Evolutionary conservation across 2,797 vertebrate genomes (phyloP), one percentile per base, ranked within the genome.

Genomic region (Schizopygopsis malacanthus): DNA sequence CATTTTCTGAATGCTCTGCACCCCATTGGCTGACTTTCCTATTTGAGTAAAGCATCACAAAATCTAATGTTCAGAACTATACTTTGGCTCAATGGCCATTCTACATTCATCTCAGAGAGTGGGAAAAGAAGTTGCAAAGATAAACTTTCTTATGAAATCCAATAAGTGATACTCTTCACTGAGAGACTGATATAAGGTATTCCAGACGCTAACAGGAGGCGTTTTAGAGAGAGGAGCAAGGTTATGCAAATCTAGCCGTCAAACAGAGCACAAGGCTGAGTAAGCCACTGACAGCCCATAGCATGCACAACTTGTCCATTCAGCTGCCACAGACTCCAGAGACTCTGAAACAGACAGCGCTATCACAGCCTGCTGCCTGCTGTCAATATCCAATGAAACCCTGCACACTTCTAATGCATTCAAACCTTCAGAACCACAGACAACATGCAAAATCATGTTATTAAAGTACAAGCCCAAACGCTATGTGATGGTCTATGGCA

Each of bases 201-300:
- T 90, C 89, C 83, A 91, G 90, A 88, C 83, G 86, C 92, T 89
- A 90, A 93, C 90, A 50, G 85, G 92, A 92, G 93, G 90, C 93
- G 92, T 94, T 93, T 92, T 94, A 92, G 93, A 93, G 93, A 92
- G 92, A 92, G 90, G 91, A 93, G 93, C 89, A 92, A 94, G 92
- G 94, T 95, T 96, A 96, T 96, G 95, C 94, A 96, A 96, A 96
- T 96, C 92, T 93, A 85, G 94, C 94, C 93, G 93, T 95, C 95
- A 95, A 94, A 90, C 92, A 89, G 91, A 93, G 94, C 94, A 91
- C 95, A 96, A 95, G 95, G 95, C 93, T 96, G 95, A 96, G 94
- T 95, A 95, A 94, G 95, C 93, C 94, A 94, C 94, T 96, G 95
- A 96, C 95, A 94, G 95, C 93, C 95, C 94, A 92, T 95, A 94